Evolutionary conservation across 2,113 vertebrate species (phyloP).

Genomic region (Plecotus auritus): DNA sequence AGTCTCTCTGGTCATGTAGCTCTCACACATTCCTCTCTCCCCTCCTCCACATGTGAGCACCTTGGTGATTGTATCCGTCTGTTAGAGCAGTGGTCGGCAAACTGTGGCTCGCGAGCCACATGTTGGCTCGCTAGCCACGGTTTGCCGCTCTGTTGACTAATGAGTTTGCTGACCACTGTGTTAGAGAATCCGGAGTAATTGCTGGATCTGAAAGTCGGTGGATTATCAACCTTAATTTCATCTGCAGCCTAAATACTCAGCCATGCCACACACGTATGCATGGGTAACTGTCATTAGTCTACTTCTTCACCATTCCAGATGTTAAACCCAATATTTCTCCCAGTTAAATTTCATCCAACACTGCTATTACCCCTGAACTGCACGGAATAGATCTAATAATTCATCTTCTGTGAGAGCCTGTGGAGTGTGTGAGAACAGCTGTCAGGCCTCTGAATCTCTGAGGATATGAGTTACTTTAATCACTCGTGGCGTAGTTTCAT

Average conservation of each 20-base stretch:
- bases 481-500: not conserved
- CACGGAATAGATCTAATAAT: not conserved
- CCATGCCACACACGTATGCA: not conserved
- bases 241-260: not conserved
- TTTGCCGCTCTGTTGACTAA: too few relatives aligned
- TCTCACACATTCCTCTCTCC: not conserved
- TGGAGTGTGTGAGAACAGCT: fast-evolving
- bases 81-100: not conserved
- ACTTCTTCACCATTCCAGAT: not conserved
- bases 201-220: not conserved
- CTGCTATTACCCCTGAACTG: not conserved
- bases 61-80: fast-evolving
- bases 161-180: too few relatives aligned
- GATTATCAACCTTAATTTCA: not conserved
- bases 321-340: not conserved
- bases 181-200: not conserved
- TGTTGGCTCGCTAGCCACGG: too few relatives aligned
- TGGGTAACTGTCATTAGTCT: not conserved
- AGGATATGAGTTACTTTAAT: too few relatives aligned
- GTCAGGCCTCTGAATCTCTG: not conserved
- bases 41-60: not conserved
- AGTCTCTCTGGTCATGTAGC: not conserved
- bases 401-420: not conserved
- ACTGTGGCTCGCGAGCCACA: too few relatives aligned
- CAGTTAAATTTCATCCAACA: not conserved